Conservation (phyloP, 2,113 vertebrate species). For the Todiramphus saurophagus region DNA sequence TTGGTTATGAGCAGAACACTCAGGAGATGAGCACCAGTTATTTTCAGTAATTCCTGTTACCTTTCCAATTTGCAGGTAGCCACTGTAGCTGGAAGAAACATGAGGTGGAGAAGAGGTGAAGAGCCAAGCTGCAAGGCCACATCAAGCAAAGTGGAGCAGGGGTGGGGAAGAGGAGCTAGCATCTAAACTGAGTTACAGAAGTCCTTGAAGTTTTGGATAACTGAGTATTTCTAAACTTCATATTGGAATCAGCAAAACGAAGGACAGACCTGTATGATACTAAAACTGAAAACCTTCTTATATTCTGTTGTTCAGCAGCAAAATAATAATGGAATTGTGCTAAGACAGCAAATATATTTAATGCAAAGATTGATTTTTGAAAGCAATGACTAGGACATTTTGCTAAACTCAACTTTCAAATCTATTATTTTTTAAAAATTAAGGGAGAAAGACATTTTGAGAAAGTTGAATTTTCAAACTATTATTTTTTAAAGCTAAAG, state of each 20-base stretch:
- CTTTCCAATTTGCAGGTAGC: not conserved
- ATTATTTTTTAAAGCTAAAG: not conserved
- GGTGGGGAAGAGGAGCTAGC: not conserved
- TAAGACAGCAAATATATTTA: not conserved
- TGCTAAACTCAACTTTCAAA: not conserved
- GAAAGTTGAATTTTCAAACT: not conserved
- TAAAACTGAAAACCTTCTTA: not conserved
- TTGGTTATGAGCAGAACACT: not conserved
- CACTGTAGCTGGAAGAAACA: not conserved
- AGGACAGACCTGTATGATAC: not conserved
- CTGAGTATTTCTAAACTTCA: slow-evolving; percentile 3
- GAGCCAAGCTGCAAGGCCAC: not conserved
- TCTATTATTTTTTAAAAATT: not conserved
- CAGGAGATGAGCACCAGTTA: not conserved
- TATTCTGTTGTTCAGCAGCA: not conserved
- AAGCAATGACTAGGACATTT: not conserved
- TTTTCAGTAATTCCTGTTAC: not conserved
- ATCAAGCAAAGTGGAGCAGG: not conserved
- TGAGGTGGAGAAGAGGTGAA: not conserved
- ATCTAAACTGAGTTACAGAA: not conserved
- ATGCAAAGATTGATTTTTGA: not conserved
- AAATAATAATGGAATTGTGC: not conserved
- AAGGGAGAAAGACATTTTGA: not conserved
- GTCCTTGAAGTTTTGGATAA: not conserved
- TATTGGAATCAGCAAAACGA: not conserved